Base-by-base conservation (phyloP, 2,113 vertebrate genomes). In the Guaruba guarouba region DNA sequence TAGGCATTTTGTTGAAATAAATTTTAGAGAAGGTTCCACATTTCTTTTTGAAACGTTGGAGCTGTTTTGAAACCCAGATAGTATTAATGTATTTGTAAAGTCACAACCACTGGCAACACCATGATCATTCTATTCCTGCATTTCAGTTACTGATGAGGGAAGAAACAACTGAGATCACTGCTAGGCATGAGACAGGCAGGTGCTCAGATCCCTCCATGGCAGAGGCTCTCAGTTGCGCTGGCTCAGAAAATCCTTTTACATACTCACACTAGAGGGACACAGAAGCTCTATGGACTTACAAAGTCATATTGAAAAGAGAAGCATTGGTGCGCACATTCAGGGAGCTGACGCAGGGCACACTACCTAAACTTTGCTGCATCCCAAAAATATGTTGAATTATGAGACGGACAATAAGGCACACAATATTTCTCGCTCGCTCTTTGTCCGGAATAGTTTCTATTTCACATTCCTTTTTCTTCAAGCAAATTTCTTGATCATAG, bases 391-490 rank as follows among this genome's bases (percentile, higher is more conserved):
- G 35, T 23, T 84, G 76, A 96, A 92, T 90, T 90, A 81, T 44
- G 69, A 88, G 73, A 37, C 19, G 48, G 70, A 81, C 41, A 95
- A 92, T 81, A 80, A 75, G 29, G 87, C 57, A 43, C n/a, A 51
- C 44, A 57, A 61, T 43, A 66, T 20, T 84, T 81, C 59, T 84
- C 2, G 1, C 71, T 79, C 73, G 37, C 69, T 24, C 51, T 80
- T 96, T 86, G 41, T 63, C 64, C 64, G 78, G 77, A 81, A 81
- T 37, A 76, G 41, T 89, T 95, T 83, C 76, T 94, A 75, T 77
- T 83, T 94, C 82, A 49, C 87, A 77, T 41, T 89, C n/a, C 49
- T 75, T 71, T 76, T 86, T 51, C 61, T 81, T 44, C 15, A 2
- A 62, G 59, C 37, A 89, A 92, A 87, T 87, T 91, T 90, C 61